Evolutionary conservation across 2,113 vertebrate species (phyloP).

Genomic region (Nothoprocta perdicaria): DNA sequence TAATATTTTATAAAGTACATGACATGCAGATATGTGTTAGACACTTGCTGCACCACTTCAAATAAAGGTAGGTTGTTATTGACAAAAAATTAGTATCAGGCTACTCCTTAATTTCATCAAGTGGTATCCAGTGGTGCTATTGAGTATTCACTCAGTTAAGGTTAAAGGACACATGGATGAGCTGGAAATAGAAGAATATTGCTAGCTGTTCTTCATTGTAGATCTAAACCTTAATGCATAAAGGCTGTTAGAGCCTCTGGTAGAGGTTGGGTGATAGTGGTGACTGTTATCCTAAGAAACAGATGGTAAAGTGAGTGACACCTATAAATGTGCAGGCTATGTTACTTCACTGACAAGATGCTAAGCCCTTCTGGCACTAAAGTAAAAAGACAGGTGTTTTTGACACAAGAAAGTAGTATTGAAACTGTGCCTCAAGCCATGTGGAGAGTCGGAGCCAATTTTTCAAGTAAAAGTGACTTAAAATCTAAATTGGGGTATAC

Average conservation of each 20-base stretch:
- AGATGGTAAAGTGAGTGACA: constrained; percentile 80
- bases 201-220: constrained; percentile 56
- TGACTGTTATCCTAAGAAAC: constrained; percentile 80
- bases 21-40: constrained; percentile 22
- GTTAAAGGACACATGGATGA: constrained; percentile 41
- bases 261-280: constrained; percentile 71
- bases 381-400: constrained; percentile 80
- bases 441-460: constrained; percentile 63
- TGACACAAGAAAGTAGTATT: constrained; percentile 71
- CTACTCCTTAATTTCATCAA: neutral
- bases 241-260: constrained; percentile 70
- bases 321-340: constrained; percentile 80
- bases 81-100: neutral
- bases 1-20: neutral
- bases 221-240: constrained; percentile 70
- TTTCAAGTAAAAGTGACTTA: constrained; percentile 70
- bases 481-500: constrained; percentile 62
- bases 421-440: constrained; percentile 73
- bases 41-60: constrained; percentile 43
- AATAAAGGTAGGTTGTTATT: neutral
- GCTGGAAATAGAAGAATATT: constrained; percentile 37
- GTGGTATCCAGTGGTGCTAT: neutral
- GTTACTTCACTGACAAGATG: constrained; percentile 80
- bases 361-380: constrained; percentile 79
- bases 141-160: constrained; percentile 7